A percentile compares a stretch with the other conserved stretches of the same genome.
phyloP scores from a whole-genome alignment of 2,888 invertebrate genomes.

The Selenia dentaria region DNA sequence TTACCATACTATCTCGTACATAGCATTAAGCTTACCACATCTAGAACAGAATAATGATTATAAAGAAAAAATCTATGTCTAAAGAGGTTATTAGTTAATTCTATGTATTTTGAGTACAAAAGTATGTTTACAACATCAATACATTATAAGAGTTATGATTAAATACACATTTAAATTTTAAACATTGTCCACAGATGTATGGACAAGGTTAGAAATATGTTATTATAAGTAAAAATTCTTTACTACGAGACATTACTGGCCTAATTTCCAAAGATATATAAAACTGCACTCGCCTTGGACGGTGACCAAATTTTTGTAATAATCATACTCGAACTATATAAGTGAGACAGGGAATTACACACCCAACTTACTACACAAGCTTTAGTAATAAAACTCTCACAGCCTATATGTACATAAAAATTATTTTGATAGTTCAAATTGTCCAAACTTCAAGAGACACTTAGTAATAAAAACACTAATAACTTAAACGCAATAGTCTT shows the following conservation, averaged over 20 bases:
- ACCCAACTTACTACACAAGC: slow-evolving; percentile 19
- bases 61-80: slow-evolving; percentile 6
- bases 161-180: too few species aligned
- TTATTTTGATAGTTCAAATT: slow-evolving; percentile 57
- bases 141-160: background rate
- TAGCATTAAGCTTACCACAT: too few species aligned
- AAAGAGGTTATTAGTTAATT: slow-evolving; percentile 5
- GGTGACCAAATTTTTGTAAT: slow-evolving; percentile 40
- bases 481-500: slow-evolving; percentile 18
- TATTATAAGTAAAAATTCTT: slow-evolving; percentile 1
- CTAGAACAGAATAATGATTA: background rate
- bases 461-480: slow-evolving; percentile 25
- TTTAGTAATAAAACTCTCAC: slow-evolving; percentile 67
- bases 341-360: slow-evolving; percentile 19
- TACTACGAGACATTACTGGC: slow-evolving; percentile 40
- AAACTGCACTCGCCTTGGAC: slow-evolving; percentile 58
- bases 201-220: too few species aligned
- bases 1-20: too few species aligned
- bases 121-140: slow-evolving; percentile 10
- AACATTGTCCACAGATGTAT: too few species aligned
- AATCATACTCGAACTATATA: slow-evolving; percentile 9
- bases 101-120: slow-evolving; percentile 3
- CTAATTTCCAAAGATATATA: slow-evolving; percentile 43
- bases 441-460: slow-evolving; percentile 23
- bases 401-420: slow-evolving; percentile 74